A percentile compares a stretch with the other conserved stretches of the same genome.
Evolutionary conservation across 2,113 vertebrate species (phyloP).

Genomic region (Pteropus alecto): DNA sequence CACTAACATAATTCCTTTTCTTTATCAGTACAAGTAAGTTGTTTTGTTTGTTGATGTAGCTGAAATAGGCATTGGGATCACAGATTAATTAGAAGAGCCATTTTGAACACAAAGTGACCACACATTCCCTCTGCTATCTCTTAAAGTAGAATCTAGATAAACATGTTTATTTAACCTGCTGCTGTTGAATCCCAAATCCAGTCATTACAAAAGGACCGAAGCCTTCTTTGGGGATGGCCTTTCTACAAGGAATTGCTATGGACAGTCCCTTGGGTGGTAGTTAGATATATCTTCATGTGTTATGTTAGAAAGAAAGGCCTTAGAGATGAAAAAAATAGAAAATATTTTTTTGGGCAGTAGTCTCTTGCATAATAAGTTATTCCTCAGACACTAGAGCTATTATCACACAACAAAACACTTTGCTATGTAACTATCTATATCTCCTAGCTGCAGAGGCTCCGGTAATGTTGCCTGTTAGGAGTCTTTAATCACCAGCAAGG

Average conservation of each 20-base stretch:
- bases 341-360: constrained; percentile 64
- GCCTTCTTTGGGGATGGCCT: constrained; percentile 78
- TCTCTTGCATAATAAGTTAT: constrained; percentile 72
- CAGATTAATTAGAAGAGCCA: constrained; percentile 72
- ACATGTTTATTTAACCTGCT: constrained; percentile 71
- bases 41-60: constrained; percentile 62
- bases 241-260: constrained; percentile 78
- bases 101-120: constrained; percentile 64
- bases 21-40: constrained; percentile 51
- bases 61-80: constrained; percentile 61
- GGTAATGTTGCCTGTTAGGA: constrained; percentile 33
- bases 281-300: constrained; percentile 74
- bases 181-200: constrained; percentile 70
- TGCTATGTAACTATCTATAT: constrained; percentile 55
- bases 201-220: constrained; percentile 77
- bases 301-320: constrained; percentile 59
- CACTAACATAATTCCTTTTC: neutral
- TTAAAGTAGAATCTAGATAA: constrained; percentile 69
- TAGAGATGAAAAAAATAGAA: constrained; percentile 73
- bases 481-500: neutral
- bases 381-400: constrained; percentile 70
- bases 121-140: constrained; percentile 65
- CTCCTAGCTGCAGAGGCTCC: neutral
- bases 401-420: constrained; percentile 70
- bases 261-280: constrained; percentile 68